Percentiles rank a stretch among this genome's conserved stretches.
These are phyloP conservation scores for Muscina levida DNA, from an alignment of 2,888 invertebrate species.

Conservation along the genomic window DNA sequence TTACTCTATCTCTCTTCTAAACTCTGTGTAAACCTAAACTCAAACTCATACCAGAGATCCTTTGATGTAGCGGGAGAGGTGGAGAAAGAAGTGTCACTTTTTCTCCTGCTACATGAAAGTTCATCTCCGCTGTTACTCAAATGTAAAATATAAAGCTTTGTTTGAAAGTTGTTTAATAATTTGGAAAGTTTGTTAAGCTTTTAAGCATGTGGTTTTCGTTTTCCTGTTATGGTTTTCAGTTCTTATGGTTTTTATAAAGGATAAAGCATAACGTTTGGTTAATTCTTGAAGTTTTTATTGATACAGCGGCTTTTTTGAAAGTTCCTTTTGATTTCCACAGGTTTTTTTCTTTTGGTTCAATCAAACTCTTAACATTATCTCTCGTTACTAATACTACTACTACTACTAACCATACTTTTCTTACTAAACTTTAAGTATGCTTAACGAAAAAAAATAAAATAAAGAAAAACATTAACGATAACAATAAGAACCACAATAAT, in stretches of 20 bases:
- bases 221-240: not conserved
- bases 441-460: conserved; percentile 48
- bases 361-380: conserved; percentile 30
- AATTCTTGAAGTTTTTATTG: conserved; percentile 40
- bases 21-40: no score
- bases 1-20: no score
- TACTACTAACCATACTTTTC: conserved; percentile 43
- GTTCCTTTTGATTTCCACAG: conserved; percentile 46
- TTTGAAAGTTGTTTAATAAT: conserved; percentile 34
- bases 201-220: conserved; percentile 22
- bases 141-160: conserved; percentile 50
- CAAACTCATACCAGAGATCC: no score
- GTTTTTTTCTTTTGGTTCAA: conserved; percentile 36
- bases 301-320: conserved; percentile 55
- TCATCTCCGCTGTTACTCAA: conserved; percentile 3
- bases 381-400: conserved; percentile 53
- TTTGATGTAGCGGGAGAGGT: no score
- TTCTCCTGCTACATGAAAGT: no score
- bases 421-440: conserved; percentile 43
- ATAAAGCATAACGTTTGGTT: conserved; percentile 18
- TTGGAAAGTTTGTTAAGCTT: conserved; percentile 22
- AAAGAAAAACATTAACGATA: conserved; percentile 49
- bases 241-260: conserved; percentile 3
- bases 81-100: no score
- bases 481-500: conserved; percentile 30